Evolutionary conservation across 2,797 vertebrate genomes (phyloP).

Genomic region (Paguma larvata): DNA sequence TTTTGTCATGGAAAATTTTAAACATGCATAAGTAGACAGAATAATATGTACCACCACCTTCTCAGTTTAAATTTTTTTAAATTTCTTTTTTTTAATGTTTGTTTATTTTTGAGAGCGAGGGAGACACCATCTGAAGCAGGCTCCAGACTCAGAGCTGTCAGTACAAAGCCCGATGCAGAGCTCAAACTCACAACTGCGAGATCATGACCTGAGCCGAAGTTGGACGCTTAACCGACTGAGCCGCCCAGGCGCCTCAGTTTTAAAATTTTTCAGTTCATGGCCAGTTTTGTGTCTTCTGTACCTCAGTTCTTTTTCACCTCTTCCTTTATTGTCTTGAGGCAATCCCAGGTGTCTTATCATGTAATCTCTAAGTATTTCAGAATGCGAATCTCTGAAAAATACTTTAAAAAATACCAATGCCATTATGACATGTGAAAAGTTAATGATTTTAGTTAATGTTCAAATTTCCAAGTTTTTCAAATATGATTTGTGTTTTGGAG

Average conservation of each 20-base stretch:
- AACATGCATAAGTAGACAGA: background rate
- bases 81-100: no score
- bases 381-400: slow-evolving; percentile 34
- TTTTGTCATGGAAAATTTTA: background rate
- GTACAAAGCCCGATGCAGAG: no score
- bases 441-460: background rate
- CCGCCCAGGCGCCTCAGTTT: no score
- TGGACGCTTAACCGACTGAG: no score
- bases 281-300: background rate
- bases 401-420: background rate
- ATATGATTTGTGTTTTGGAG: background rate
- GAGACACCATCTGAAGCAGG: no score
- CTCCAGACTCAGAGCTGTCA: no score
- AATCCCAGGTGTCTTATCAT: background rate
- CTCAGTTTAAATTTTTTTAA: background rate
- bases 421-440: slow-evolving; percentile 27
- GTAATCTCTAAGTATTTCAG: slow-evolving; percentile 5
- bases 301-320: background rate
- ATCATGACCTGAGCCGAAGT: no score
- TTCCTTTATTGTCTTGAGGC: background rate
- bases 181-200: no score
- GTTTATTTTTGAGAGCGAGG: no score
- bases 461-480: slow-evolving; percentile 19
- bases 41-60: background rate
- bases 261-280: background rate